Evolutionary conservation across 2,113 vertebrate genomes (phyloP).

Genomic region (Tetraodon nigroviridis): DNA sequence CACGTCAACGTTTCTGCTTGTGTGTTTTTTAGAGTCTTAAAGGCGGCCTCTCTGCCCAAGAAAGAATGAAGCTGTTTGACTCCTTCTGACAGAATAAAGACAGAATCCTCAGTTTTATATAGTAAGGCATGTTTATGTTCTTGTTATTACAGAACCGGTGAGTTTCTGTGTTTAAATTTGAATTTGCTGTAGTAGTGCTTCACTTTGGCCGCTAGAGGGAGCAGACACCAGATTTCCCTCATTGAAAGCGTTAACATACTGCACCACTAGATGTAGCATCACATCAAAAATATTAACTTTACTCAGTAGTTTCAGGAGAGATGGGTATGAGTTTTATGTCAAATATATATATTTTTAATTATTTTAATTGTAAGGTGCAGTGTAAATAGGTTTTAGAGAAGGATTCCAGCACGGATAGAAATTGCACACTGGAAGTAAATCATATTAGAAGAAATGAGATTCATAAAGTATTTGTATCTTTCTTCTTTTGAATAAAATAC

Average conservation of each 20-base stretch:
- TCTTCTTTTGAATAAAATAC: background rate
- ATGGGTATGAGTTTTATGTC: no score
- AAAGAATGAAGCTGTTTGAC: conserved; percentile 90
- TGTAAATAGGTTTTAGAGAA: no score
- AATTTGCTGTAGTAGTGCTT: background rate
- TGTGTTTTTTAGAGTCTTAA: conserved; percentile 81
- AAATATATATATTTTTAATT: no score
- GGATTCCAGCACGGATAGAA: no score
- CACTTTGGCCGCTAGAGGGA: background rate
- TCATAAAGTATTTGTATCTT: background rate
- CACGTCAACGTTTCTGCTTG: background rate
- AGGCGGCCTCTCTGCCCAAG: conserved; percentile 87
- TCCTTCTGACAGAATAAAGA: conserved; percentile 33
- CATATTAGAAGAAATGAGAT: no score
- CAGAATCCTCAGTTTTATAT: background rate
- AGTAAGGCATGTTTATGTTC: no score
- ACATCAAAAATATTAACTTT: background rate
- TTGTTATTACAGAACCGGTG: background rate
- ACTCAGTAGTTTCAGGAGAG: no score
- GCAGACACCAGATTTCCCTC: background rate
- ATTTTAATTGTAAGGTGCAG: no score
- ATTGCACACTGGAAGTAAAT: background rate
- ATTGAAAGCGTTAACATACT: background rate
- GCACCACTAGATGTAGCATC: background rate
- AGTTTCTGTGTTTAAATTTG: background rate